These are phyloP conservation scores for Natrix natrix DNA, from an alignment of 2,797 vertebrate species.

Conservation along the genomic window DNA sequence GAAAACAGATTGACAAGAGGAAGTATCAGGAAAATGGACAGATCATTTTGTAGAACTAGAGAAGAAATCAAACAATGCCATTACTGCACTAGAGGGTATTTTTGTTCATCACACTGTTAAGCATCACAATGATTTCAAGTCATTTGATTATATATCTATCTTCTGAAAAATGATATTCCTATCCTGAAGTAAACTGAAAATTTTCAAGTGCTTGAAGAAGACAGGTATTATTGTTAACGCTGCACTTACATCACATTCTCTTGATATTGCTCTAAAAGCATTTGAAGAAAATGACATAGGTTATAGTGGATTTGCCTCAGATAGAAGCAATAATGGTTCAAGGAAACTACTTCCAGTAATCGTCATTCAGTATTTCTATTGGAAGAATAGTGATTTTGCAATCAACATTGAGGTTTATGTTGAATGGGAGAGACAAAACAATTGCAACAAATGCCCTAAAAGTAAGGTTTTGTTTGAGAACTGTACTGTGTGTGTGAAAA, in stretches of 20 bases:
- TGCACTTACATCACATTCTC: not conserved
- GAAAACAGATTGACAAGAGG: not conserved
- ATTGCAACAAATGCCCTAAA: not conserved
- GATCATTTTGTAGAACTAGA: conserved; percentile 15
- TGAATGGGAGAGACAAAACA: not conserved
- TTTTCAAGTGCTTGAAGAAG: conserved; percentile 2
- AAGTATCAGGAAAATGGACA: conserved; percentile 3
- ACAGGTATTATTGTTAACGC: conserved; percentile 6
- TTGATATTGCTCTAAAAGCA: not conserved
- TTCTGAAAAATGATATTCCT: conserved; percentile 1
- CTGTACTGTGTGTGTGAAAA: not conserved
- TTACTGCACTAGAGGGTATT: conserved; percentile 5
- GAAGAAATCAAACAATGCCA: conserved; percentile 3
- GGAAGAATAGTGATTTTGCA: not conserved
- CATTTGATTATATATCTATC: not conserved
- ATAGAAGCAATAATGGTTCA: not conserved
- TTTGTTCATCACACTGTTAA: not conserved
- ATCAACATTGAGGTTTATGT: not conserved
- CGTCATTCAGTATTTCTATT: conserved; percentile 6
- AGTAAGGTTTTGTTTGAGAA: not conserved
- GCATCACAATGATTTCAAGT: conserved; percentile 21
- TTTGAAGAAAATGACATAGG: not conserved
- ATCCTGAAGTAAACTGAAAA: conserved; percentile 3
- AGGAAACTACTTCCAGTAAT: conserved; percentile 7
- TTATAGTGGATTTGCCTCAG: not conserved